Percentiles rank a stretch among this genome's conserved stretches.
Evolutionary conservation across 2,797 vertebrate genomes (phyloP).

Genomic region (Labroides dimidiatus): DNA sequence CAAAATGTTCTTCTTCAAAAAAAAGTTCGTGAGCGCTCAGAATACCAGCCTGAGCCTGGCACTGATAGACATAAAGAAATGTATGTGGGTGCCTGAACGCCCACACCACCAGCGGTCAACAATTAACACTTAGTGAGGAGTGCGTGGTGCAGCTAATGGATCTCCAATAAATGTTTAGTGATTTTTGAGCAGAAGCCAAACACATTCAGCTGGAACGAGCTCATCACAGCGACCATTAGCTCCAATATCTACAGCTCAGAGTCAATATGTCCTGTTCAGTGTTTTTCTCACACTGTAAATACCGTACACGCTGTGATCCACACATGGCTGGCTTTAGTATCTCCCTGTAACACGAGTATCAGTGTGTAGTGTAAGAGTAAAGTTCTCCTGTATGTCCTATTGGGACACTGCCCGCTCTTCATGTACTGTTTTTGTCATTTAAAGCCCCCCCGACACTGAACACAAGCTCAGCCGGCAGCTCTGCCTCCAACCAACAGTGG

Average conservation of each 20-base stretch:
- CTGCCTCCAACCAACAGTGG: neutral
- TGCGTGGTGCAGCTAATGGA: neutral
- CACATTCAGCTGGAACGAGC: constrained; percentile 3
- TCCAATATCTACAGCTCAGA: constrained; percentile 12
- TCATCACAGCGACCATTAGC: constrained; percentile 2
- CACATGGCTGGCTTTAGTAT: neutral
- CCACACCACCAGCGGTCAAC: neutral
- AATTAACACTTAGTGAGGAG: neutral
- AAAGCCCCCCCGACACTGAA: neutral
- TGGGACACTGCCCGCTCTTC: neutral
- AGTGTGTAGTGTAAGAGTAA: neutral
- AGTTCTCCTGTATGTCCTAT: neutral
- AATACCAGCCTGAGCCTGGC: neutral
- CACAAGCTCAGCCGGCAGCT: neutral
- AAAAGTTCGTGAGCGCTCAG: too few species aligned
- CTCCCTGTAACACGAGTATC: neutral
- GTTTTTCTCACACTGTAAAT: neutral
- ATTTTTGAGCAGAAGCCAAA: constrained; percentile 6
- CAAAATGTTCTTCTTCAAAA: too few species aligned
- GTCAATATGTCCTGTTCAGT: neutral
- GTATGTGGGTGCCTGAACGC: neutral
- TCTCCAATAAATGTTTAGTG: constrained; percentile 4
- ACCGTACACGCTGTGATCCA: neutral
- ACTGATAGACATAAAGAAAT: neutral
- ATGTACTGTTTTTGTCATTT: neutral